Conservation (phyloP, 2,888 invertebrate species). For the Ernsta delagoae region DNA sequence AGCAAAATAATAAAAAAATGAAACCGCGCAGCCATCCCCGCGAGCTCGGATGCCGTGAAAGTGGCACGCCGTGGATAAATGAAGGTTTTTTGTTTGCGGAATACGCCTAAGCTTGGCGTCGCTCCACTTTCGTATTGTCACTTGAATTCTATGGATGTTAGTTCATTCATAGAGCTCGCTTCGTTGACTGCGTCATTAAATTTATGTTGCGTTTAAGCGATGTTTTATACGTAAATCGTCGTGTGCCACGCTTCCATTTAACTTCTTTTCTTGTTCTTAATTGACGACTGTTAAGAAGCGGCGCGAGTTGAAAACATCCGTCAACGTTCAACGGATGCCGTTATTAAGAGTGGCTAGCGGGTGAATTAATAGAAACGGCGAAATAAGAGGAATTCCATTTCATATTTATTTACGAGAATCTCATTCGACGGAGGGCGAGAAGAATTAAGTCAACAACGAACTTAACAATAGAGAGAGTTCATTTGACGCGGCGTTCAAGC, state of each 20-base stretch:
- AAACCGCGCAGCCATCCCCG: conserved; percentile 69
- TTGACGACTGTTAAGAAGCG: conserved; percentile 32
- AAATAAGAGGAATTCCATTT: conserved; percentile 52
- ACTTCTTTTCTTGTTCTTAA: conserved; percentile 36
- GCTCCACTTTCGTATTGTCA: conserved; percentile 80
- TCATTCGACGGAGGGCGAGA: conserved; percentile 66
- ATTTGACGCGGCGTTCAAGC: conserved; percentile 48
- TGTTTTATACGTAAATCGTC: conserved; percentile 52
- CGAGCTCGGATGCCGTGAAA: conserved; percentile 83
- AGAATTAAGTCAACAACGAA: conserved; percentile 78
- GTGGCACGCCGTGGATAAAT: conserved; percentile 83
- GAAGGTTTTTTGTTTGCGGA: conserved; percentile 81
- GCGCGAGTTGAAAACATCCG: conserved; percentile 24
- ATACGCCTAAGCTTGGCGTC: conserved; percentile 77
- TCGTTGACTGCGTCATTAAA: conserved; percentile 66
- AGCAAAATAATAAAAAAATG: conserved; percentile 80
- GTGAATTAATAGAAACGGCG: conserved; percentile 41
- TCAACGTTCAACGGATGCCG: conserved; percentile 28
- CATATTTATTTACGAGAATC: conserved; percentile 72
- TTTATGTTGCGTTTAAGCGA: conserved; percentile 54
- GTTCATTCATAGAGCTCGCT: conserved; percentile 66
- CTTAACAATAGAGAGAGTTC: conserved; percentile 70
- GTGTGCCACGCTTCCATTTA: conserved; percentile 41
- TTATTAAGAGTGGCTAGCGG: conserved; percentile 35
- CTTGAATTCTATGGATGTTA: conserved; percentile 77